These are phyloP conservation scores for Drosophila yakuba DNA, from an alignment of 1,140 invertebrate genomes.

Conservation along the genomic window DNA sequence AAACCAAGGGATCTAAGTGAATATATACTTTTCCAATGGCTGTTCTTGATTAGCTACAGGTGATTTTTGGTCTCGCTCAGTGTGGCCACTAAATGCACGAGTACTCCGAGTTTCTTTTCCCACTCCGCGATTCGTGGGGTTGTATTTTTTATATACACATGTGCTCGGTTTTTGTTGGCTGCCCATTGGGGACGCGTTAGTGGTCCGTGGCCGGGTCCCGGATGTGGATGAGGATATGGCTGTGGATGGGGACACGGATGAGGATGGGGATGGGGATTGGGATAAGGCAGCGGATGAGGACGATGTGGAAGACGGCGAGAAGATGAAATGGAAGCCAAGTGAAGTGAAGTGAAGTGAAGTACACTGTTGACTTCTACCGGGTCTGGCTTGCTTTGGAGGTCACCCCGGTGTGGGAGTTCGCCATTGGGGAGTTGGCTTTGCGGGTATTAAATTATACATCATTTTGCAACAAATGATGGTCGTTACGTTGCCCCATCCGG, in stretches of 20 bases:
- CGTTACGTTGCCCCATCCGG: conserved; percentile 58
- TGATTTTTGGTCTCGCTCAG: conserved; percentile 1
- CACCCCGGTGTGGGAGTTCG: conserved; percentile 35
- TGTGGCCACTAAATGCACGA: conserved; percentile 74
- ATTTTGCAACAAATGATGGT: conserved; percentile 84
- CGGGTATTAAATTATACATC: conserved; percentile 84
- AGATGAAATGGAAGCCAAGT: conserved; percentile 45
- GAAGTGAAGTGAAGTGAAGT: conserved; percentile 61
- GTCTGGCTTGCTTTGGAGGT: conserved; percentile 77
- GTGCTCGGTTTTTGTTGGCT: conserved; percentile 75
- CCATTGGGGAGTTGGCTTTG: conserved; percentile 83
- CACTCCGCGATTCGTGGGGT: conserved; percentile 30
- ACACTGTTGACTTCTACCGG: conserved; percentile 72
- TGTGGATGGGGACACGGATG: conserved; percentile 9
- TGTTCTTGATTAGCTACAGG: background rate
- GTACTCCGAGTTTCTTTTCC: conserved; percentile 55
- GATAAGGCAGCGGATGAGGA: conserved; percentile 9
- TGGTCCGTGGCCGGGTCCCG: conserved; percentile 68
- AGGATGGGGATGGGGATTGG: background rate
- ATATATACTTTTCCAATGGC: too few relatives aligned
- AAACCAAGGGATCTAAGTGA: too few relatives aligned
- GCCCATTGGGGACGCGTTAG: conserved; percentile 81
- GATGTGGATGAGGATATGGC: conserved; percentile 41
- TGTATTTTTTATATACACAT: conserved; percentile 68
- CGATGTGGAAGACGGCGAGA: conserved; percentile 9